These are phyloP conservation scores for Drosophila varians DNA, from an alignment of 1,140 invertebrate species.

Conservation along the genomic window DNA sequence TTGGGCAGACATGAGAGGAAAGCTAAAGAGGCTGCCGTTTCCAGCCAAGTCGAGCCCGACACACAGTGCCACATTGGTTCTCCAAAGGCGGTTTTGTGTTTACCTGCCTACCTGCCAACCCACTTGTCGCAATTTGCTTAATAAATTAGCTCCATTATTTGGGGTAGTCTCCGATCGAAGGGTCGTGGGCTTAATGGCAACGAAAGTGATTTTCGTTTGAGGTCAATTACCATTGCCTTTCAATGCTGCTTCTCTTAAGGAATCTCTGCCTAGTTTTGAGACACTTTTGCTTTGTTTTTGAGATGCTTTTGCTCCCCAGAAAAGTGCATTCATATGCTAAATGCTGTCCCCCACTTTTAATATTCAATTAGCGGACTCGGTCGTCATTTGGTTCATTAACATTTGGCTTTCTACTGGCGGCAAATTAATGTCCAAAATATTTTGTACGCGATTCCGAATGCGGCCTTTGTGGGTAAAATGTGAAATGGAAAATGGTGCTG, in stretches of 20 bases:
- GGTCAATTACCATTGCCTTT: not conserved
- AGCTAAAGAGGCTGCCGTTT: conserved; percentile 46
- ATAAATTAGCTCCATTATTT: conserved; percentile 35
- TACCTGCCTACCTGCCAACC: not conserved
- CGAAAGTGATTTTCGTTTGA: conserved; percentile 21
- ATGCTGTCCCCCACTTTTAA: conserved; percentile 42
- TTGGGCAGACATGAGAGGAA: conserved; percentile 65
- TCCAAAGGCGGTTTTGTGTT: no score
- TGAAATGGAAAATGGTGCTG: conserved; percentile 18
- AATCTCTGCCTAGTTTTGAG: not conserved
- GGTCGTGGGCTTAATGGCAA: conserved; percentile 12
- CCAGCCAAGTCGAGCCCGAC: not conserved
- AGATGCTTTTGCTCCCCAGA: not conserved
- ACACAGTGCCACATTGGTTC: no score
- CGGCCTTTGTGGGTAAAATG: conserved; percentile 43
- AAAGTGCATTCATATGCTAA: conserved; percentile 38
- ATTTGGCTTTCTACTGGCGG: conserved; percentile 69
- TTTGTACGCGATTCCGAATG: conserved; percentile 62
- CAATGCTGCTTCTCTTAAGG: no score
- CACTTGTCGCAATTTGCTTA: conserved; percentile 38
- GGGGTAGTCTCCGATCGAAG: conserved; percentile 16
- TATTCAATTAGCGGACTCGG: conserved; percentile 64
- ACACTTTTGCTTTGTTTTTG: not conserved
- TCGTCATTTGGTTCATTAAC: conserved; percentile 66
- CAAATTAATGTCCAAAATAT: conserved; percentile 71